Evolutionary conservation across 1,140 invertebrate genomes (phyloP), one percentile per base, ranked within the genome.

Genomic region (Colletes gigas): DNA sequence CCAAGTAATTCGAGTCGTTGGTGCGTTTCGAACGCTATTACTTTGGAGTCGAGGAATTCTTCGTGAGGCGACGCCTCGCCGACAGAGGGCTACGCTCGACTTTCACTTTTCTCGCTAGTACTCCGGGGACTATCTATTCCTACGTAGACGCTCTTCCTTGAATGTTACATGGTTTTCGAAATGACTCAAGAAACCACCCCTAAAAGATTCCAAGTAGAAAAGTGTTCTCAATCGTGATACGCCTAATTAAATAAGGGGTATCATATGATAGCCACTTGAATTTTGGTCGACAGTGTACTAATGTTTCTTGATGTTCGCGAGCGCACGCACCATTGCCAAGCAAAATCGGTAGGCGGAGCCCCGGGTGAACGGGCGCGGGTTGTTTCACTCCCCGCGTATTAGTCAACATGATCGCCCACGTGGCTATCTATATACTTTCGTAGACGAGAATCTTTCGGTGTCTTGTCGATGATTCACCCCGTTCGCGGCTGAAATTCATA

Each of bases 271-370:
- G 14, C 12, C 21, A 62, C 60, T 39, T 17, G 75, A 84, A 69
- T 85, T 83, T 86, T 83, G 82, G 69, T 65, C 65, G 71, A 71
- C 77, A 62, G 62, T 80, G 77, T 83, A 86, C 66, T 60, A 39
- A 59, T 55, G 54, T 54, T 78, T 82, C 66, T 41, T 66, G 72
- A 80, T 81, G 83, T 81, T 71, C 83, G 78, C 81, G 79, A 82
- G 76, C 60, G 68, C 67, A 88, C 87, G 85, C 85, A 83, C 83
- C 82, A 73, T 66, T 69, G 81, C 87, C 74, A 62, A 66, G 82
- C 84, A 85, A 89, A 89, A 82, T 83, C 71, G 79, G 88, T 89
- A 89, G 88, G 88, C 87, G 88, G 87, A 83, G 83, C 76, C 62
- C 57, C 62, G 69, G 19, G 60, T 67, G 81, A 80, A 85, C 82